Evolutionary conservation across 2,888 invertebrate genomes (phyloP).

Genomic region (Xanthorhoe designata): DNA sequence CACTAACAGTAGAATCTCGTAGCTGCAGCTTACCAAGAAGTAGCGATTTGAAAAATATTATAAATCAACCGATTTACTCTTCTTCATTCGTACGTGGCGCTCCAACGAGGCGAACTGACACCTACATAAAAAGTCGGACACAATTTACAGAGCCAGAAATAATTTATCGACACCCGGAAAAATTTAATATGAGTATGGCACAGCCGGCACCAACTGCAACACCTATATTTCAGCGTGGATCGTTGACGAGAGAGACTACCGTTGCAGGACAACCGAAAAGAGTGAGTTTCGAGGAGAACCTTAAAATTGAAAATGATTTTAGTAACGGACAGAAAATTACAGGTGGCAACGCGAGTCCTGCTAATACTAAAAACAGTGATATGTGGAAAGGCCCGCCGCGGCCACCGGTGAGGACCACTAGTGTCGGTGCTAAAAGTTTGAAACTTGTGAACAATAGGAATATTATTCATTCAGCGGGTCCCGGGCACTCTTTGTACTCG

Average conservation of each 20-base stretch:
- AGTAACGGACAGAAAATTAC: conserved; percentile 49
- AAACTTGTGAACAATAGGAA: conserved; percentile 55
- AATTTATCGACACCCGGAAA: conserved; percentile 67
- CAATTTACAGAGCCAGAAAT: conserved; percentile 57
- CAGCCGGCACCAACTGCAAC: conserved; percentile 45
- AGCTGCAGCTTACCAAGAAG: conserved; percentile 70
- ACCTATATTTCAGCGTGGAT: conserved; percentile 57
- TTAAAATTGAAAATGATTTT: conserved; percentile 40
- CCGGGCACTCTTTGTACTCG: conserved; percentile 66
- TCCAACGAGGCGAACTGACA: conserved; percentile 72
- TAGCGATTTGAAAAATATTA: conserved; percentile 54
- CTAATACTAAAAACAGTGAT: conserved; percentile 47
- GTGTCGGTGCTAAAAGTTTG: conserved; percentile 59
- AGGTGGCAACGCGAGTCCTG: conserved; percentile 39
- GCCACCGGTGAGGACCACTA: conserved; percentile 73
- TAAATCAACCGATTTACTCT: conserved; percentile 57
- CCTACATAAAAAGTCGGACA: conserved; percentile 58
- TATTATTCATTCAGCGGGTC: conserved; percentile 44
- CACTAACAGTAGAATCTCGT: conserved; percentile 57
- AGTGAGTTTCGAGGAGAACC: conserved; percentile 67
- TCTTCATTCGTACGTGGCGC: conserved; percentile 66
- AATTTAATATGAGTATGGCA: conserved; percentile 48
- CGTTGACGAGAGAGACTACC: conserved; percentile 50
- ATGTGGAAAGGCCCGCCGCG: conserved; percentile 59
- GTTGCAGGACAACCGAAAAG: conserved; percentile 58